Evolutionary conservation across 2,888 invertebrate genomes (phyloP).

Genomic region (Drosophila algonquin): DNA sequence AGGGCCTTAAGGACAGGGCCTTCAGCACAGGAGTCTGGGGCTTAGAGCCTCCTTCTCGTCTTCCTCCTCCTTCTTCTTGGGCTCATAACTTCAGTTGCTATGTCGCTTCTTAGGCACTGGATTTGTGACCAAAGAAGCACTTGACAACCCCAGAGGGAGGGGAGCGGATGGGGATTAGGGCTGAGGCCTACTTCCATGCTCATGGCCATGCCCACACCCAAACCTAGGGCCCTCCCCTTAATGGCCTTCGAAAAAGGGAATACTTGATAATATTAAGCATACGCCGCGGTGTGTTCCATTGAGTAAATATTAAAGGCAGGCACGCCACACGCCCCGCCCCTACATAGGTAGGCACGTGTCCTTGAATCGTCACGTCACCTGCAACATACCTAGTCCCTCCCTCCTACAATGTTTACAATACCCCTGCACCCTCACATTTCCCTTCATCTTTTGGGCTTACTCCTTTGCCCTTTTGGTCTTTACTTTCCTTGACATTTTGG

Average conservation of each 20-base stretch:
- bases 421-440: not conserved
- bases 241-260: conserved; percentile 23
- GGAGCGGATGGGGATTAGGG: not conserved
- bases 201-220: not conserved
- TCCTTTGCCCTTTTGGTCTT: not conserved
- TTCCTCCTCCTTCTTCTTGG: conserved; percentile 1
- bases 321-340: conserved; percentile 11
- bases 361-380: conserved; percentile 30
- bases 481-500: not conserved
- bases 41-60: not conserved
- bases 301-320: conserved; percentile 34
- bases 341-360: conserved; percentile 25
- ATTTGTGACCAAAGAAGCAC: conserved; percentile 3
- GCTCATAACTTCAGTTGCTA: conserved; percentile 17
- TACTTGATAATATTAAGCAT: conserved; percentile 40
- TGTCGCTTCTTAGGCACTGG: conserved; percentile 9
- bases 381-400: not conserved
- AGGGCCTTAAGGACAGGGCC: conserved; percentile 27
- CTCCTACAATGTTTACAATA: no score
- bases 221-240: no score
- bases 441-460: not conserved
- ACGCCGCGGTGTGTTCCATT: conserved; percentile 19
- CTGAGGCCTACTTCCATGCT: not conserved
- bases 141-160: not conserved
- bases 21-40: conserved; percentile 15